A percentile compares a stretch with the other conserved stretches of the same genome.
Conservation (phyloP, 2,888 invertebrate species). For the Clusia tigrina region DNA sequence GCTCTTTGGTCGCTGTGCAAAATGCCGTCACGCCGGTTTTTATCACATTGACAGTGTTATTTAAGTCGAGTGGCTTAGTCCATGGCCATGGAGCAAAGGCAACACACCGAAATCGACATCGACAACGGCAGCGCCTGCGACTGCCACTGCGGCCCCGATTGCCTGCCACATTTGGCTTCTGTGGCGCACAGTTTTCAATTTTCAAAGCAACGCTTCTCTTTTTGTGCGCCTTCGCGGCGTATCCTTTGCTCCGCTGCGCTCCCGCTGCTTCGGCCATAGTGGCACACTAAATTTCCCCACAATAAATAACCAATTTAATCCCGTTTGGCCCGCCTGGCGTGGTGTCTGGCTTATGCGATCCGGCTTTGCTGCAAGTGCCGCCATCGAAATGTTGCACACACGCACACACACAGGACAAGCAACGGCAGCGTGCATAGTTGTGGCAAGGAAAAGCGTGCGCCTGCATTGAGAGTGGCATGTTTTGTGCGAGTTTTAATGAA, state of each 20-base stretch:
- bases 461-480: neutral
- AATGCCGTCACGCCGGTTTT: neutral
- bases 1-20: neutral
- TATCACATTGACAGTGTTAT: conserved; percentile 7
- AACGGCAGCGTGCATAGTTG: neutral
- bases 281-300: conserved; percentile 25
- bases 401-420: too few species aligned
- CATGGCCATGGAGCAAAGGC: neutral
- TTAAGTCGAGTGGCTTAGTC: neutral
- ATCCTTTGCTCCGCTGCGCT: neutral
- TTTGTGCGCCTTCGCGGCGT: neutral
- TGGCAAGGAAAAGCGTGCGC: neutral
- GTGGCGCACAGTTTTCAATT: neutral
- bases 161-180: neutral
- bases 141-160: too few species aligned
- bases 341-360: neutral
- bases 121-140: too few species aligned
- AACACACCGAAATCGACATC: neutral
- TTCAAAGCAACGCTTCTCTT: neutral
- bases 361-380: too few species aligned
- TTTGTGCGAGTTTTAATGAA: neutral
- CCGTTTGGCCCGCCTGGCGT: conserved; percentile 13
- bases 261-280: conserved; percentile 11
- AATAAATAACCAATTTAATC: conserved; percentile 35
- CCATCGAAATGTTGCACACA: neutral